These are phyloP conservation scores for Mantis religiosa DNA, from an alignment of 2,888 invertebrate genomes.

Conservation along the genomic window DNA sequence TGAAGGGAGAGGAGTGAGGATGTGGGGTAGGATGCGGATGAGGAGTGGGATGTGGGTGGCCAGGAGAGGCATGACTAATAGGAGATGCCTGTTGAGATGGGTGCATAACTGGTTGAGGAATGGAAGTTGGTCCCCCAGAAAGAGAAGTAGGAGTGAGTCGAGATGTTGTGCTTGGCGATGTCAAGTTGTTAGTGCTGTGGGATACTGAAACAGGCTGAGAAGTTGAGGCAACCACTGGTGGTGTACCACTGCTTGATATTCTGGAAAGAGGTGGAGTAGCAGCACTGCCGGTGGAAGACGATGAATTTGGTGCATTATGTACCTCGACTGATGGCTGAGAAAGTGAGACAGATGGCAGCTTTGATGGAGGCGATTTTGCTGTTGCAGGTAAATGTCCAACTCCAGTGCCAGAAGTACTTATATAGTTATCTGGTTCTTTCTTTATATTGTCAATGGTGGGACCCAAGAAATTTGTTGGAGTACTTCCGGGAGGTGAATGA, in stretches of 20 bases:
- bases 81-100: constrained; percentile 70
- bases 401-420: constrained; percentile 11
- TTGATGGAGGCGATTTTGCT: constrained; percentile 11
- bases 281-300: not conserved
- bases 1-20: constrained; percentile 52
- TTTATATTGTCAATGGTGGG: constrained; percentile 69
- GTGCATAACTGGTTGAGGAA: constrained; percentile 67
- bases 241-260: constrained; percentile 25
- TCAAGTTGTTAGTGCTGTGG: constrained; percentile 60
- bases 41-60: constrained; percentile 37
- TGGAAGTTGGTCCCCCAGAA: constrained; percentile 50
- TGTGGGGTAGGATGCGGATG: constrained; percentile 38
- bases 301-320: not conserved
- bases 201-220: constrained; percentile 45
- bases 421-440: constrained; percentile 60
- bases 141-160: constrained; percentile 52
- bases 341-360: not conserved
- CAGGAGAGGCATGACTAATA: constrained; percentile 41
- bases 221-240: constrained; percentile 20
- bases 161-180: constrained; percentile 52
- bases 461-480: constrained; percentile 52
- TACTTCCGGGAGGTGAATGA: constrained; percentile 22
- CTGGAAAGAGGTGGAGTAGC: constrained; percentile 27
- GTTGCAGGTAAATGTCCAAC: not conserved
- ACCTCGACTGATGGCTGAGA: not conserved